Evolutionary conservation across 2,113 vertebrate genomes (phyloP).

Genomic region (Oreochromis niloticus): DNA sequence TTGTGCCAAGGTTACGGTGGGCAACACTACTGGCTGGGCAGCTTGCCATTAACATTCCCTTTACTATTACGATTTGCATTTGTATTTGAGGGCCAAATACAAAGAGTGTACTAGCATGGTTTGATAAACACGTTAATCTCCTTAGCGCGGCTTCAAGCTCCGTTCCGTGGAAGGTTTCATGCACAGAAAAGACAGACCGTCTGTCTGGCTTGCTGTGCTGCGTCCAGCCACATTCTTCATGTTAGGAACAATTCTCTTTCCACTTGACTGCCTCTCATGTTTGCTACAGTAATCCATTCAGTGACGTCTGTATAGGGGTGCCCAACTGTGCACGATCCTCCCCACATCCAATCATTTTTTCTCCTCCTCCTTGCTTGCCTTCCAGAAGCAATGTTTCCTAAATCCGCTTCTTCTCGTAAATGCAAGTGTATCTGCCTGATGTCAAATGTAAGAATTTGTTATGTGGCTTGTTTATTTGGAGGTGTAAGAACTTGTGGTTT

Average conservation of each 20-base stretch:
- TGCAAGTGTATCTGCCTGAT: neutral
- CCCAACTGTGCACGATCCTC: slow-evolving; percentile 27
- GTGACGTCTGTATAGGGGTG: slow-evolving; percentile 11
- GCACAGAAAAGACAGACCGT: neutral
- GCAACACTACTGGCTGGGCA: neutral
- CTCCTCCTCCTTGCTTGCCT: neutral
- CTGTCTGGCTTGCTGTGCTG: neutral
- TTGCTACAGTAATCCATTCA: slow-evolving; percentile 31
- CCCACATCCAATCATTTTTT: neutral
- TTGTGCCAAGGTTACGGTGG: neutral
- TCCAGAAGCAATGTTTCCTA: neutral
- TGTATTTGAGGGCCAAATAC: neutral
- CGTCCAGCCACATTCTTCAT: neutral
- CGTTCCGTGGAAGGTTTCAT: neutral
- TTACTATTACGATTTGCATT: neutral
- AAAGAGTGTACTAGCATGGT: neutral
- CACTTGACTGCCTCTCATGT: slow-evolving; percentile 17
- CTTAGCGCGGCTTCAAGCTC: slow-evolving; percentile 19
- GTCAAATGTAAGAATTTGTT: neutral
- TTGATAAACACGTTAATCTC: slow-evolving; percentile 45
- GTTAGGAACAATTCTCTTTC: slow-evolving; percentile 10
- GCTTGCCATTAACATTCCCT: neutral
- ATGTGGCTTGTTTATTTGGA: slow-evolving; percentile 9
- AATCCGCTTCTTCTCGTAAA: neutral
- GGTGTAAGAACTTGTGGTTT: neutral